Conservation (phyloP, 2,797 vertebrate genomes). For the Arremon brunneinucha region DNA sequence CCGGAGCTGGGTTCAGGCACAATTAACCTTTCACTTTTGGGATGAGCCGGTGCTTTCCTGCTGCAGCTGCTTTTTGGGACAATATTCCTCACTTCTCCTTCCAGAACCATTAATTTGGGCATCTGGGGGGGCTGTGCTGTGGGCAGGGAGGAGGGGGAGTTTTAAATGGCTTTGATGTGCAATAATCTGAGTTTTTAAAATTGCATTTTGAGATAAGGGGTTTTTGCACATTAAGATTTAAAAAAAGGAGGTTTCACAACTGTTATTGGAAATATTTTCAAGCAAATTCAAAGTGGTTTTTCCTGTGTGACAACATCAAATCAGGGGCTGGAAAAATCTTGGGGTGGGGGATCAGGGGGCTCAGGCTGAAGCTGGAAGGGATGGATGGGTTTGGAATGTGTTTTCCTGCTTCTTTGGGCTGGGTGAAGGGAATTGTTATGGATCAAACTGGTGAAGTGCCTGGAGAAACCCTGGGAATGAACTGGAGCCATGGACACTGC, state of each 20-base stretch:
- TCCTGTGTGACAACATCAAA: neutral
- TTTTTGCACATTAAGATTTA: neutral
- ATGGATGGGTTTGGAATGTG: neutral
- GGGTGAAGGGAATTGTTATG: neutral
- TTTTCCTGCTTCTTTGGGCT: neutral
- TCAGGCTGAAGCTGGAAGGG: neutral
- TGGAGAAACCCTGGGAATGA: neutral
- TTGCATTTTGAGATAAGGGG: neutral
- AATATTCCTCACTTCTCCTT: neutral
- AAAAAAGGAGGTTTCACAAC: neutral
- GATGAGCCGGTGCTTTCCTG: neutral
- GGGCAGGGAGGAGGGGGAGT: neutral
- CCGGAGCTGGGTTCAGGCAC: constrained; percentile 19
- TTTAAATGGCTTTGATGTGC: neutral
- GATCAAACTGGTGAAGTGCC: neutral
- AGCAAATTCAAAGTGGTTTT: neutral
- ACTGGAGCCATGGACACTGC: rapidly evolving
- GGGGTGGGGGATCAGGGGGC: too few relatives aligned
- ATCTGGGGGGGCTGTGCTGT: neutral
- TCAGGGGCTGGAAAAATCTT: neutral
- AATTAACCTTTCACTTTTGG: constrained; percentile 62
- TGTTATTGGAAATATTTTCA: neutral
- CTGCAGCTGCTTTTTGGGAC: constrained; percentile 52
- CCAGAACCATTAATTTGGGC: neutral
- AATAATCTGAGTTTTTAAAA: neutral